Evolutionary conservation across 1,140 invertebrate genomes (phyloP).

Genomic region (Steinernema khuongi): DNA sequence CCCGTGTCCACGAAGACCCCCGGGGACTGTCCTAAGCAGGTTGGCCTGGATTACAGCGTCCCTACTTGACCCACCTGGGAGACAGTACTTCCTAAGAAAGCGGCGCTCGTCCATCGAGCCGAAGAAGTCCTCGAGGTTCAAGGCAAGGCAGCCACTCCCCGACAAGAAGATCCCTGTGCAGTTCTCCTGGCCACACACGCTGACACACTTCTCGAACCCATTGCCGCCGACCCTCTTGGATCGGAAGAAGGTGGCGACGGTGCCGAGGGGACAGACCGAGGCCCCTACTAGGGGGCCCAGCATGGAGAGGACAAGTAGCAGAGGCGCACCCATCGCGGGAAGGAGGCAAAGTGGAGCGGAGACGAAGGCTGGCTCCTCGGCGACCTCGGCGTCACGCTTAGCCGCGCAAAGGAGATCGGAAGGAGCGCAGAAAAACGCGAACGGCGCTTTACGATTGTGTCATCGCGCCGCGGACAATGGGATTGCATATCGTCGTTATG

Average conservation of each 20-base stretch:
- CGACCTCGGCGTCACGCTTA: constrained; percentile 1
- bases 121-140: constrained; percentile 3
- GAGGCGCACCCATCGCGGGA: not conserved
- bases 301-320: not conserved
- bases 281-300: not conserved
- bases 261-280: not conserved
- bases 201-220: not conserved
- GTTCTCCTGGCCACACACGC: constrained; percentile 1
- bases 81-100: not conserved
- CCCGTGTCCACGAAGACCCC: constrained; percentile 1
- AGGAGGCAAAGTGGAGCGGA: not conserved
- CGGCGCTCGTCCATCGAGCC: constrained; percentile 1
- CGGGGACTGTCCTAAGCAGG: not conserved
- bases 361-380: not conserved
- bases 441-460: not conserved
- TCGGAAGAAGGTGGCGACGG: not conserved
- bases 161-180: constrained; percentile 2
- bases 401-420: constrained; percentile 1
- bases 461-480: not conserved
- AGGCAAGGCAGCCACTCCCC: not conserved
- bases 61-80: not conserved
- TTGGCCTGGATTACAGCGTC: not conserved
- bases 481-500: not conserved
- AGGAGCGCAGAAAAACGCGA: not conserved
- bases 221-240: not conserved